Conservation (phyloP, 2,888 invertebrate genomes). For the Tethea ocularis region DNA sequence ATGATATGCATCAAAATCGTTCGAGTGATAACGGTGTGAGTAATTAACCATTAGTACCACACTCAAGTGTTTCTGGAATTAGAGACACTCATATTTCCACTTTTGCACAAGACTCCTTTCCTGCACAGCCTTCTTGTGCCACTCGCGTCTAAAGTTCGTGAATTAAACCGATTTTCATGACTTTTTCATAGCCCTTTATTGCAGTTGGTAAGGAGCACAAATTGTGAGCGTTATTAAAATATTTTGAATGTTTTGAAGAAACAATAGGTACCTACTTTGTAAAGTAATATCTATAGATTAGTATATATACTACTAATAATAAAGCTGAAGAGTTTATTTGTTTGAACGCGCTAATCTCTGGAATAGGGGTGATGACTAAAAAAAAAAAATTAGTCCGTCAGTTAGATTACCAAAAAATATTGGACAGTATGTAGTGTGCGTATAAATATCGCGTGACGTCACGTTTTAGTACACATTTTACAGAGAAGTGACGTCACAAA, state of each 20-base stretch:
- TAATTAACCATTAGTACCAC: slow-evolving; percentile 3
- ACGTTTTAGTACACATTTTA: no score
- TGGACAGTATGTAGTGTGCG: no score
- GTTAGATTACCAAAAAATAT: no score
- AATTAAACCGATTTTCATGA: slow-evolving; percentile 40
- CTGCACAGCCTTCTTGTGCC: slow-evolving; percentile 26
- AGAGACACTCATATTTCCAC: slow-evolving; percentile 48
- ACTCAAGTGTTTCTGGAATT: slow-evolving; percentile 26
- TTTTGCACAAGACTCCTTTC: slow-evolving; percentile 28
- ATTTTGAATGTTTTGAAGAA: neutral
- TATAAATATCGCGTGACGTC: no score
- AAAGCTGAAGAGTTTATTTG: no score
- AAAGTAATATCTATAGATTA: no score
- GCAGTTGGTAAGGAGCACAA: slow-evolving; percentile 15
- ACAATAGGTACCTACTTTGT: no score
- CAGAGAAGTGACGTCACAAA: no score
- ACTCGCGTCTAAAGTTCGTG: slow-evolving; percentile 10
- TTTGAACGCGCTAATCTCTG: no score
- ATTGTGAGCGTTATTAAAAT: neutral
- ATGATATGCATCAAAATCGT: neutral
- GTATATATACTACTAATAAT: no score
- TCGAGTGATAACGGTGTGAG: slow-evolving; percentile 8
- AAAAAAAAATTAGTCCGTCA: no score
- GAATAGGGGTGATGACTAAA: no score
- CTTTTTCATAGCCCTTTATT: slow-evolving; percentile 23